A percentile compares a stretch with the other conserved stretches of the same genome.
These are phyloP conservation scores for Neelides sp. DNA, from an alignment of 1,140 invertebrate genomes.

Conservation along the genomic window DNA sequence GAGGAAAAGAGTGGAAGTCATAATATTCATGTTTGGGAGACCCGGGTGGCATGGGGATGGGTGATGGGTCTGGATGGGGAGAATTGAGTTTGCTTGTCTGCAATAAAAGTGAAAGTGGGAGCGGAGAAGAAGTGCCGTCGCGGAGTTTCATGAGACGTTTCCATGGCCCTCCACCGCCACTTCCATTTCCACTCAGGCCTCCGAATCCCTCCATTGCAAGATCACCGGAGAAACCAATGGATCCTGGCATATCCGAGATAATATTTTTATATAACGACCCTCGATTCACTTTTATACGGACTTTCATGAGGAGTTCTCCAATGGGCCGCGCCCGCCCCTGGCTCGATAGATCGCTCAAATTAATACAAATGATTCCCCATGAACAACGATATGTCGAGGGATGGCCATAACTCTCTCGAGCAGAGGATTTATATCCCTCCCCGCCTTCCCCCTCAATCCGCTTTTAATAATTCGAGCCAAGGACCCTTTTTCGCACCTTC, in stretches of 20 bases:
- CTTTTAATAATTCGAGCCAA: too few species aligned
- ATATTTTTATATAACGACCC: constrained; percentile 27
- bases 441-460: background rate
- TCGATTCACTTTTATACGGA: constrained; percentile 16
- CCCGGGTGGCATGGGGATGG: too few species aligned
- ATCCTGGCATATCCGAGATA: constrained; percentile 27
- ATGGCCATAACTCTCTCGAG: constrained; percentile 27
- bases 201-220: background rate
- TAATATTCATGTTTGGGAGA: background rate
- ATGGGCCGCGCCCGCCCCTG: constrained; percentile 12
- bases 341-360: constrained; percentile 30
- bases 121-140: constrained; percentile 9
- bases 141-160: too few species aligned
- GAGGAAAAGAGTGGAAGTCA: constrained; percentile 9
- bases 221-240: constrained; percentile 13
- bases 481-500: background rate
- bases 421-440: constrained; percentile 26
- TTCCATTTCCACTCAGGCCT: too few species aligned
- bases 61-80: too few species aligned
- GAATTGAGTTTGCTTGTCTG: constrained; percentile 18
- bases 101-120: constrained; percentile 15
- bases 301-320: constrained; percentile 12
- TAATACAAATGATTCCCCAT: constrained; percentile 32
- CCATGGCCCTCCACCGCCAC: background rate
- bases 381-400: constrained; percentile 30